These are phyloP conservation scores for Epinephelus fuscoguttatus DNA, from an alignment of 2,113 vertebrate species.

Conservation along the genomic window DNA sequence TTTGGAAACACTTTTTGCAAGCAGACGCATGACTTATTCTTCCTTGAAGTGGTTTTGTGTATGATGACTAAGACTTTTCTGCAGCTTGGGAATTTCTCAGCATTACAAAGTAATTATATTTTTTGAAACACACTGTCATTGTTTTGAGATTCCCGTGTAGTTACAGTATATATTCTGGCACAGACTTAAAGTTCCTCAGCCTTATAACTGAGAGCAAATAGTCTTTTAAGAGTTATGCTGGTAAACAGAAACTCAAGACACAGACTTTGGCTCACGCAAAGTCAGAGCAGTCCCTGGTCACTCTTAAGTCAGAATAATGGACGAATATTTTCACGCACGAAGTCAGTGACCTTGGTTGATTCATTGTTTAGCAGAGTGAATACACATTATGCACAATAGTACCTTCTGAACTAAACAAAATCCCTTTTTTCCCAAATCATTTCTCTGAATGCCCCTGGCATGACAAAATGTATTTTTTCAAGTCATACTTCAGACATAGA, in stretches of 20 bases:
- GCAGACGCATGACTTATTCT: slow-evolving; percentile 22
- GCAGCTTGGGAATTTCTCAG: slow-evolving; percentile 36
- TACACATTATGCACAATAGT: neutral
- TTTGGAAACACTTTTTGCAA: slow-evolving; percentile 41
- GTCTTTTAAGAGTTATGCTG: neutral
- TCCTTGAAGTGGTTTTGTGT: slow-evolving; percentile 50
- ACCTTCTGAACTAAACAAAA: neutral
- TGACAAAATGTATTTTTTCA: neutral
- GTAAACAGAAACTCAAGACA: neutral
- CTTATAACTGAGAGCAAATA: slow-evolving; percentile 9
- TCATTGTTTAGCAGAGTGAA: neutral
- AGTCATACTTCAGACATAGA: neutral
- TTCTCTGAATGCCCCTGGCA: neutral
- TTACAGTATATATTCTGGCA: slow-evolving; percentile 6
- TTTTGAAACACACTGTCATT: slow-evolving; percentile 14
- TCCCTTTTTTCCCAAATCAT: neutral
- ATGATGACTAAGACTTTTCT: slow-evolving; percentile 46
- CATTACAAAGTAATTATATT: slow-evolving; percentile 3
- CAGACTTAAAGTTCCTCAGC: neutral
- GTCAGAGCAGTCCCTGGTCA: neutral
- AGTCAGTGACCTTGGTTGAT: neutral
- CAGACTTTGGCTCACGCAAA: neutral
- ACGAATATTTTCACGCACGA: neutral
- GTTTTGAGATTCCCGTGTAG: slow-evolving; percentile 5
- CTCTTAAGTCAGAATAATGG: neutral